Conservation (phyloP, 2,113 vertebrate genomes). For the Burhinus oedicnemus region DNA sequence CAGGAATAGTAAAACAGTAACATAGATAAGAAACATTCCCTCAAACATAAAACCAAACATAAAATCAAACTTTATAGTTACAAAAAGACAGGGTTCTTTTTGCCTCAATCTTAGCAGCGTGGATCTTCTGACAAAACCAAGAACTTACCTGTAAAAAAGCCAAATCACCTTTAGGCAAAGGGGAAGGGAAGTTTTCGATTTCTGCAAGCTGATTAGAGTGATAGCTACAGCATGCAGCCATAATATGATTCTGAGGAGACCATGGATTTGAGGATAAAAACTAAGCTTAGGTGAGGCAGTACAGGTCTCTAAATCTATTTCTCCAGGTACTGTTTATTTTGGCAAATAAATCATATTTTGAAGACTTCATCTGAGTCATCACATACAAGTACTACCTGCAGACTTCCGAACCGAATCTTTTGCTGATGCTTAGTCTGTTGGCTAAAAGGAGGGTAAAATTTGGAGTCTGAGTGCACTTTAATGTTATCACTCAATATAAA, state of each 20-base stretch:
- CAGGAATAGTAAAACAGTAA: neutral
- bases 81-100: neutral
- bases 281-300: neutral
- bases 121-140: neutral
- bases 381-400: neutral
- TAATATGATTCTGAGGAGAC: neutral
- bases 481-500: neutral
- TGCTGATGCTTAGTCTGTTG: neutral
- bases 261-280: neutral
- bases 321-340: neutral
- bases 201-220: neutral
- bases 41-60: neutral
- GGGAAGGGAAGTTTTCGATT: neutral
- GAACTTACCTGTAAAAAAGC: neutral
- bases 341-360: neutral
- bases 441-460: neutral
- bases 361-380: neutral
- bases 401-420: neutral
- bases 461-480: neutral
- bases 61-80: neutral
- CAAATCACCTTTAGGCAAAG: neutral
- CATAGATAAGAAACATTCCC: neutral
- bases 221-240: neutral
- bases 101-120: neutral
- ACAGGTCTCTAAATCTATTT: neutral